phyloP scores from a whole-genome alignment of 1,140 invertebrate species.

The Pogonognathellus flavescens region DNA sequence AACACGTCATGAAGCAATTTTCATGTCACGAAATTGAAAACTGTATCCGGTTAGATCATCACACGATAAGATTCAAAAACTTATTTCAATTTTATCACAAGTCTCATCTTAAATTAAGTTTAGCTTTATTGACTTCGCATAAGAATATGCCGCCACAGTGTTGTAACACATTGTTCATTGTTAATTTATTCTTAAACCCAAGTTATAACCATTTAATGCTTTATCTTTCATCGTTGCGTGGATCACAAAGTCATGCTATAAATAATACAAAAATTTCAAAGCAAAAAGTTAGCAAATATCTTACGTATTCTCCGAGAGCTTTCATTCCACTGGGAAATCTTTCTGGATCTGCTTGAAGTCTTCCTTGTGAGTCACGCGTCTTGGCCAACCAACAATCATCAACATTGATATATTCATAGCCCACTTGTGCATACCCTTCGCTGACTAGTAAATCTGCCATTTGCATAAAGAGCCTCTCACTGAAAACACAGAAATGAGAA shows the following conservation, averaged over 20 bases:
- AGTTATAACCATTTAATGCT: no score
- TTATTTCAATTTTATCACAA: no score
- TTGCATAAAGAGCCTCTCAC: slow-evolving; percentile 90
- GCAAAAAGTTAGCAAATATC: slow-evolving; percentile 71
- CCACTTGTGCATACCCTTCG: slow-evolving; percentile 89
- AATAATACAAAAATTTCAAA: not conserved
- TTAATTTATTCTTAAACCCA: no score
- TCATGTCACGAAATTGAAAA: no score
- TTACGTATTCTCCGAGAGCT: slow-evolving; percentile 90
- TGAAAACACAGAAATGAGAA: slow-evolving; percentile 71
- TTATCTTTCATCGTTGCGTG: no score
- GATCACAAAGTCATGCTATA: not conserved
- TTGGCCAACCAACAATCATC: slow-evolving; percentile 96
- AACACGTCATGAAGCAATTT: no score
- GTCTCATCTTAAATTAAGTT: no score
- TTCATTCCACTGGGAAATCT: slow-evolving; percentile 94
- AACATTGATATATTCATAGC: slow-evolving; percentile 94
- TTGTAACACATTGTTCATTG: no score
- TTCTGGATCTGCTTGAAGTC: slow-evolving; percentile 86
- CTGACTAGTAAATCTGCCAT: slow-evolving; percentile 91
- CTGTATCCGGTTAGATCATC: no score
- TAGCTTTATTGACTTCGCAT: no score
- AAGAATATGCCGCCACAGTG: no score
- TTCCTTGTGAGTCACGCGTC: slow-evolving; percentile 80
- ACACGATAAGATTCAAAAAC: no score